These are phyloP conservation scores for Protomyctophum bolini DNA, from an alignment of 2,113 vertebrate genomes.

Conservation along the genomic window DNA sequence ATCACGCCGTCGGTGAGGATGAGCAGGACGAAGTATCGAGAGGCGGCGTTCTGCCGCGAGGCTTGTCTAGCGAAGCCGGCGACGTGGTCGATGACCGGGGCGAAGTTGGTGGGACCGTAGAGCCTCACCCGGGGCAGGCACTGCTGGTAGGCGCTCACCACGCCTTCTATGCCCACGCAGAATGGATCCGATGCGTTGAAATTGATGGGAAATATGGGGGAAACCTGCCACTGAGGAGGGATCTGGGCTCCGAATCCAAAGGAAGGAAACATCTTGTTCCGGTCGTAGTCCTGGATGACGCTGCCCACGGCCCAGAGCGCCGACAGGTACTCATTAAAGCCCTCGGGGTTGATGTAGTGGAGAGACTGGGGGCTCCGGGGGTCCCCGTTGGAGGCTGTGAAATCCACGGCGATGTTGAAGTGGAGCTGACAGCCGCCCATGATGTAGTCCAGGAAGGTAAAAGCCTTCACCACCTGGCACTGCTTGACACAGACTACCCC, in stretches of 20 bases:
- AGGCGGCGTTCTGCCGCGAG: constrained; percentile 81
- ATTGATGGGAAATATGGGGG: constrained; percentile 89
- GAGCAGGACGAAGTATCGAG: constrained; percentile 81
- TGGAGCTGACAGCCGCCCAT: constrained; percentile 92
- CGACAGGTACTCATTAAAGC: constrained; percentile 87
- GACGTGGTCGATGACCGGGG: constrained; percentile 82
- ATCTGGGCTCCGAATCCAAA: constrained; percentile 91
- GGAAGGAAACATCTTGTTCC: constrained; percentile 91
- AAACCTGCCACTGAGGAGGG: constrained; percentile 88
- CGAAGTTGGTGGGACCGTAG: constrained; percentile 78
- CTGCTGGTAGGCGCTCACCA: constrained; percentile 83
- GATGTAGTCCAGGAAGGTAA: constrained; percentile 85
- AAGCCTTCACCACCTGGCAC: too few species aligned
- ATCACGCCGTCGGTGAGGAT: too few species aligned
- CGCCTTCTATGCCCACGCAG: constrained; percentile 86
- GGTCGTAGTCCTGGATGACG: constrained; percentile 47
- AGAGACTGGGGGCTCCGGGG: constrained; percentile 84
- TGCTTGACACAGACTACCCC: too few species aligned
- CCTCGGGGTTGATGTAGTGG: constrained; percentile 86
- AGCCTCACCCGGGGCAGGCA: constrained; percentile 88
- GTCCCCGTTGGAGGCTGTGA: constrained; percentile 89
- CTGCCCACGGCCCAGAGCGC: constrained; percentile 88
- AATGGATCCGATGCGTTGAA: constrained; percentile 85
- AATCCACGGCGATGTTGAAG: constrained; percentile 92
- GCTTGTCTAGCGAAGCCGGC: constrained; percentile 83